These are phyloP conservation scores for Melieria crassipennis DNA, from an alignment of 2,888 invertebrate genomes.

Conservation along the genomic window DNA sequence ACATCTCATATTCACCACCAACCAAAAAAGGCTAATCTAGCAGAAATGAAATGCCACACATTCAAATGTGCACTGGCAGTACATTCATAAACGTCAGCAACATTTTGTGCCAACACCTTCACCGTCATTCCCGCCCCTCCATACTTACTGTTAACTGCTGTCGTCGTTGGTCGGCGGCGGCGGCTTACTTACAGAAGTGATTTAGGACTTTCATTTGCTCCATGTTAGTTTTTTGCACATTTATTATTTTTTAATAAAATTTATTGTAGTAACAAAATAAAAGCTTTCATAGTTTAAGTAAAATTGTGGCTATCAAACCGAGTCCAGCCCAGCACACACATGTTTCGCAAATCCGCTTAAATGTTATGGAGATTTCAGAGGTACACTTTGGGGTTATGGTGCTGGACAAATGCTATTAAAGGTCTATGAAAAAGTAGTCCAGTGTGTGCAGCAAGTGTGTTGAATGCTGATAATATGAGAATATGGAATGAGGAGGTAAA, in stretches of 20 bases:
- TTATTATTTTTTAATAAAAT: conserved; percentile 41
- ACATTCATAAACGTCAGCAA: conserved; percentile 40
- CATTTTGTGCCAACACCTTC: conserved; percentile 41
- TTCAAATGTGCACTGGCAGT: conserved; percentile 11
- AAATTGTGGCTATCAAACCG: conserved; percentile 48
- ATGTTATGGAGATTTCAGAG: conserved; percentile 56
- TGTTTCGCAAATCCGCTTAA: conserved; percentile 58
- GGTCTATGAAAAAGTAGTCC: background rate
- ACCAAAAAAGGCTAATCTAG: conserved; percentile 28
- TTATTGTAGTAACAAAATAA: conserved; percentile 23
- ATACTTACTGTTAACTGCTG: no score
- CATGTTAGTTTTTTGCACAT: conserved; percentile 47
- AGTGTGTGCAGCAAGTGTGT: background rate
- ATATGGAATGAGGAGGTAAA: background rate
- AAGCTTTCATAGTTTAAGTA: conserved; percentile 2
- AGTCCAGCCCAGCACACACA: conserved; percentile 9
- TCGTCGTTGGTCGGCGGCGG: no score
- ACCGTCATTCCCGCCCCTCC: no score
- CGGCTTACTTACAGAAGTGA: conserved; percentile 45
- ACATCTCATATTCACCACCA: background rate
- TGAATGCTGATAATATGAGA: conserved; percentile 17
- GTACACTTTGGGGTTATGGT: background rate
- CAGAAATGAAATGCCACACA: conserved; percentile 23
- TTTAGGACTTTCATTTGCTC: conserved; percentile 47
- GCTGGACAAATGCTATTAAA: background rate